Evolutionary conservation across 2,113 vertebrate genomes (phyloP).

Genomic region (Indicator indicator): DNA sequence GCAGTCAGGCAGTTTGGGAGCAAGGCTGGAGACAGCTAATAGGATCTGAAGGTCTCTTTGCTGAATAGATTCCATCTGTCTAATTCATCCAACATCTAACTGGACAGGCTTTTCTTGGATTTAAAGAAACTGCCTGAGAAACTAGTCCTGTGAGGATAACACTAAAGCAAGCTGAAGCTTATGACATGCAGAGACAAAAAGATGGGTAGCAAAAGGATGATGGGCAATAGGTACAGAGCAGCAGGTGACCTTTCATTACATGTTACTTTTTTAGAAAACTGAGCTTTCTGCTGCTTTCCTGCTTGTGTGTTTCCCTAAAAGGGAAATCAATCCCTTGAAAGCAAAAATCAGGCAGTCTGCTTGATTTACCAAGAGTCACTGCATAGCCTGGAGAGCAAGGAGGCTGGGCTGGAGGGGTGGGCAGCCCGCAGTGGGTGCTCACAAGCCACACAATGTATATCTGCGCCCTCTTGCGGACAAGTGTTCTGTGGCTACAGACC

Average conservation of each 20-base stretch:
- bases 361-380: neutral
- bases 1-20: neutral
- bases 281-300: neutral
- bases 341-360: neutral
- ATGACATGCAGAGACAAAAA: neutral
- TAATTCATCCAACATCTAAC: neutral
- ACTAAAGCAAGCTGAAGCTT: too few species aligned
- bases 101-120: neutral
- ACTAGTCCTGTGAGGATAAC: neutral
- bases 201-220: accelerated
- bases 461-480: constrained; percentile 49
- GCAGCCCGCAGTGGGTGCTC: neutral
- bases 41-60: neutral
- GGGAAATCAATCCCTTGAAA: neutral
- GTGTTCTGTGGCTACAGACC: constrained; percentile 25
- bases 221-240: neutral
- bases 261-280: neutral
- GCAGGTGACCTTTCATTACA: neutral
- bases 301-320: neutral
- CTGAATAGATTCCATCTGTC: neutral
- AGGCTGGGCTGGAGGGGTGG: too few species aligned
- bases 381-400: too few species aligned
- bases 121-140: constrained; percentile 1
- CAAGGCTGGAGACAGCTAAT: neutral
- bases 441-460: neutral